Percentiles rank a stretch among this genome's conserved stretches.
Conservation (phyloP, 2,888 invertebrate species). For the Synanthedon vespiformis region DNA sequence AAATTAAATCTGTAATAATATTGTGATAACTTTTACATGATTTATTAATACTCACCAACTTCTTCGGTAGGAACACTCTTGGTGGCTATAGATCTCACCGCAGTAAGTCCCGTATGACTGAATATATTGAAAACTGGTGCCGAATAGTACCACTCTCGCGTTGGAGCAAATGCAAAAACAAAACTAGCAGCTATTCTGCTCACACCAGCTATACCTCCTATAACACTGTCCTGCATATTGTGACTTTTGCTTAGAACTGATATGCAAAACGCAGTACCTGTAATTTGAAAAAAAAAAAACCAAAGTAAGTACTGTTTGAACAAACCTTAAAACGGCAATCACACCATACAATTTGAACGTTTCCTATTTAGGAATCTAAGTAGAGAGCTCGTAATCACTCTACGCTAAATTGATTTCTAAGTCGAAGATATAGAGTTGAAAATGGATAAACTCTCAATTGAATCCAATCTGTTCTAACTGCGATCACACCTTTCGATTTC, state of each 20-base stretch:
- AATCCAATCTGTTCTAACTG: too few relatives aligned
- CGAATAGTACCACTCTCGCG: slow-evolving; percentile 54
- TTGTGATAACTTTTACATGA: not conserved
- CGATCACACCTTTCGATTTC: too few relatives aligned
- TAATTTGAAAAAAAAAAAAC: too few relatives aligned
- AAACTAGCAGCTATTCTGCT: slow-evolving; percentile 68
- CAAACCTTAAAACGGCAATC: too few relatives aligned
- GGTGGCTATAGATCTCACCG: slow-evolving; percentile 67
- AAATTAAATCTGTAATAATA: not conserved
- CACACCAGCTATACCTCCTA: slow-evolving; percentile 57
- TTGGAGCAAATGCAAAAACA: slow-evolving; percentile 62
- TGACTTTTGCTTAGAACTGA: slow-evolving; percentile 50
- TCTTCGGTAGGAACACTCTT: slow-evolving; percentile 69
- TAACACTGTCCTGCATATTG: slow-evolving; percentile 56
- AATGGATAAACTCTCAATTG: too few relatives aligned
- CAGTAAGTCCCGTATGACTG: slow-evolving; percentile 67
- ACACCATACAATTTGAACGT: too few relatives aligned
- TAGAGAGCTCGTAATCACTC: too few relatives aligned
- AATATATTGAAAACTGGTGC: slow-evolving; percentile 65
- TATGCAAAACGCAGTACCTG: slow-evolving; percentile 64
- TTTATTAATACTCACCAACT: slow-evolving; percentile 43
- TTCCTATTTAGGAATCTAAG: too few relatives aligned
- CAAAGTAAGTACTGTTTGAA: too few relatives aligned
- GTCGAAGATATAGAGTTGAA: too few relatives aligned
- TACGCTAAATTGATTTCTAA: too few relatives aligned